phyloP scores from a whole-genome alignment of 1,140 invertebrate species.

The Stegodyphus mimosarum region DNA sequence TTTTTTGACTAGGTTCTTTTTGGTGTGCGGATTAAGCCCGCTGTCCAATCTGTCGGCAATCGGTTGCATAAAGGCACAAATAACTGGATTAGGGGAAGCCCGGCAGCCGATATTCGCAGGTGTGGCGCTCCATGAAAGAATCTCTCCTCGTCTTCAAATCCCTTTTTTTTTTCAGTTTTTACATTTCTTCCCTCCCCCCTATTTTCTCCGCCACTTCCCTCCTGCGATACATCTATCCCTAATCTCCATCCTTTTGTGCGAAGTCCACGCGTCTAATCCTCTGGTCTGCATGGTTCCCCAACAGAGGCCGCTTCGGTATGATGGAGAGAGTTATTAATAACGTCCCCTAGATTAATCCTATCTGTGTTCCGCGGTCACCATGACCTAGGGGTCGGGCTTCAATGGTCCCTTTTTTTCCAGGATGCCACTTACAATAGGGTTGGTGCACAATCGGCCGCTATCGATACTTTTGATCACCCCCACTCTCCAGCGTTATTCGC shows the following conservation, averaged over 20 bases:
- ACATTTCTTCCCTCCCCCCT: constrained; percentile 27
- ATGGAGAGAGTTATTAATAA: constrained; percentile 60
- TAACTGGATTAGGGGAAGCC: constrained; percentile 60
- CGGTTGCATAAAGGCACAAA: constrained; percentile 60
- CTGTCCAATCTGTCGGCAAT: constrained; percentile 59
- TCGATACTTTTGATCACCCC: constrained; percentile 1
- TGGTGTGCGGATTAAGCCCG: constrained; percentile 47
- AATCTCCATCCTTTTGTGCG: constrained; percentile 57
- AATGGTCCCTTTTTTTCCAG: constrained; percentile 10
- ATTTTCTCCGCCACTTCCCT: not conserved
- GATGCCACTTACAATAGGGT: constrained; percentile 34
- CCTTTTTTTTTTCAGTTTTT: constrained; percentile 57
- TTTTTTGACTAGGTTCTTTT: constrained; percentile 47
- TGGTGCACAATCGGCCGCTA: constrained; percentile 23
- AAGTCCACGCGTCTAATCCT: constrained; percentile 56
- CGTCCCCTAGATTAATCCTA: constrained; percentile 43
- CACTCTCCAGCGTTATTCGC: not conserved
- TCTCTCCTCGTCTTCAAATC: constrained; percentile 31
- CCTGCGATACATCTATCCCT: constrained; percentile 18
- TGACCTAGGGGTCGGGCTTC: constrained; percentile 30
- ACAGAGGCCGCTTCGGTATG: constrained; percentile 14
- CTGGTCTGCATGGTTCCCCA: not conserved
- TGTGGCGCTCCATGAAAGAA: constrained; percentile 49
- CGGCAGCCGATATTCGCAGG: constrained; percentile 49
- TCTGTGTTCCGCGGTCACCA: constrained; percentile 40